phyloP scores from a whole-genome alignment of 2,888 invertebrate genomes.

The Timandra comae region DNA sequence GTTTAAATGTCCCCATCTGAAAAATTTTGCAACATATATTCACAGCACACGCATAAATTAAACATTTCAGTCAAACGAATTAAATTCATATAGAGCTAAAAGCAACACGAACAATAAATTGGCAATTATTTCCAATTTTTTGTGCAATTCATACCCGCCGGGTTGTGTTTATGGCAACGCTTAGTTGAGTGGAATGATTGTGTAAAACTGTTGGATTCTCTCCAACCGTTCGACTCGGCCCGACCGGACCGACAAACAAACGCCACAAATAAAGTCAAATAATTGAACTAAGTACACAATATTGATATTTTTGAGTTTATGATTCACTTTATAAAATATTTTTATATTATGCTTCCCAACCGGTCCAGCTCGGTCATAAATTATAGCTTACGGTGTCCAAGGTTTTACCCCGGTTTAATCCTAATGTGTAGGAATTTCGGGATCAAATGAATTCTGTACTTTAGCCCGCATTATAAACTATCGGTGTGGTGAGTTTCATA shows the following conservation, averaged over 20 bases:
- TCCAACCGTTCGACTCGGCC: conserved; percentile 55
- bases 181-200: conserved; percentile 77
- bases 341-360: too few species aligned
- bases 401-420: too few species aligned
- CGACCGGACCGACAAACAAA: conserved; percentile 46
- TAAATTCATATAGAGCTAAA: conserved; percentile 46
- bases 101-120: conserved; percentile 51
- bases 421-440: too few species aligned
- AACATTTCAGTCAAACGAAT: conserved; percentile 23
- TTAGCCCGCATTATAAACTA: too few species aligned
- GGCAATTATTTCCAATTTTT: conserved; percentile 71
- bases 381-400: too few species aligned
- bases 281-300: conserved; percentile 50
- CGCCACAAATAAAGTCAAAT: conserved; percentile 72
- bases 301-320: too few species aligned
- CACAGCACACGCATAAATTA: conserved; percentile 6
- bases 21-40: too few species aligned
- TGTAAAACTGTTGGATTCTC: conserved; percentile 72
- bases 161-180: conserved; percentile 73
- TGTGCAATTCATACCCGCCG: conserved; percentile 72
- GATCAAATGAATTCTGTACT: too few species aligned
- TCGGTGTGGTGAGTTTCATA: too few species aligned
- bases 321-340: too few species aligned
- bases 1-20: too few species aligned
- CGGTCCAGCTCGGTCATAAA: too few species aligned